phyloP scores from a whole-genome alignment of 2,888 invertebrate species.

The Alentia gelatinosa region DNA sequence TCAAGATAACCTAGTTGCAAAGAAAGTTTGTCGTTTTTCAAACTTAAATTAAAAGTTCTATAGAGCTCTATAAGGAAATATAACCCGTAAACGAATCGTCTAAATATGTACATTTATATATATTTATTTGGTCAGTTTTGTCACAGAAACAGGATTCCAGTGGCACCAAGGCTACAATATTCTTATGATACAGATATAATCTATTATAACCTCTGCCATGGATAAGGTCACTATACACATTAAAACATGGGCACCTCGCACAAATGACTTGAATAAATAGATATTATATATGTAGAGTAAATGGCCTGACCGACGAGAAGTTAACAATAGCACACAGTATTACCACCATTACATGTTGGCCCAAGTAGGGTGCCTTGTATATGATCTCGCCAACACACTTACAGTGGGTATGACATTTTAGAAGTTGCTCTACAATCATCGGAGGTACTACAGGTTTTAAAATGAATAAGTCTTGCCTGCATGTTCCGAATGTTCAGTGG shows the following conservation, averaged over 20 bases:
- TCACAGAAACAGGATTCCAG: neutral
- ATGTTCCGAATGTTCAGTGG: neutral
- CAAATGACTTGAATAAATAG: neutral
- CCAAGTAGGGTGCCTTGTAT: neutral
- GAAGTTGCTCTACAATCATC: neutral
- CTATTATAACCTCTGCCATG: neutral
- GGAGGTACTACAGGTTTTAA: neutral
- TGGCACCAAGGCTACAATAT: neutral
- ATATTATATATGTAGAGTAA: neutral
- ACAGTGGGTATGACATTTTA: neutral
- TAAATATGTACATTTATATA: neutral
- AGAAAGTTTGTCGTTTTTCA: too few species aligned
- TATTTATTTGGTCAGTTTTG: conserved; percentile 21
- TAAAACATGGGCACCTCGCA: neutral
- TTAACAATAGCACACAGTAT: neutral
- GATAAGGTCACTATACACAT: conserved; percentile 1
- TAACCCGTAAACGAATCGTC: too few species aligned
- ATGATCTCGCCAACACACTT: neutral
- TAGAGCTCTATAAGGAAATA: too few species aligned
- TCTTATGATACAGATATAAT: neutral
- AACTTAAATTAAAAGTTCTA: too few species aligned
- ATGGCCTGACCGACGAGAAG: neutral
- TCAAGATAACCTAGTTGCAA: too few species aligned
- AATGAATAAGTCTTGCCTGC: neutral
- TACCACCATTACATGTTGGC: neutral